Conservation (phyloP, 30 jellyfish, hydroid and myxozoan genomes). For the Clytia hemisphaerica region DNA sequence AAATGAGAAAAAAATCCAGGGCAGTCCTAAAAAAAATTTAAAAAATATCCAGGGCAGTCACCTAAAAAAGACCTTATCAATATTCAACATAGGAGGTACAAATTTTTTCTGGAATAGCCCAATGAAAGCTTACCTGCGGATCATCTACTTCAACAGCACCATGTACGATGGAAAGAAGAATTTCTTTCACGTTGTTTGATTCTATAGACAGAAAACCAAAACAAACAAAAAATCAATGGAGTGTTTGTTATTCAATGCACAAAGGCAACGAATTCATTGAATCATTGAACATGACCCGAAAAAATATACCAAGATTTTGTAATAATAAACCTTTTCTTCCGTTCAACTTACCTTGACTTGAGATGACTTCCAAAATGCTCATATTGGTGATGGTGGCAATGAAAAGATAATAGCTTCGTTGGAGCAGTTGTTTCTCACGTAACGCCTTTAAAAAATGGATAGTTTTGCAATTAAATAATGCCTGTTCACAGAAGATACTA, state of each 20-base stretch:
- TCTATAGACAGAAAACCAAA: constrained; percentile 22
- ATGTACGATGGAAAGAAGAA: constrained; percentile 63
- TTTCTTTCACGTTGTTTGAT: constrained; percentile 45
- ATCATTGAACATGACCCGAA: not conserved
- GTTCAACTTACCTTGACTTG: constrained; percentile 53
- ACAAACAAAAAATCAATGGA: not conserved
- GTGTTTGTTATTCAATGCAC: too few relatives aligned
- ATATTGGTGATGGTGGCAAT: constrained; percentile 69
- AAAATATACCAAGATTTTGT: not conserved
- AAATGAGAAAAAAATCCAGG: too few relatives aligned
- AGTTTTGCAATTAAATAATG: not conserved
- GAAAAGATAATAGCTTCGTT: constrained; percentile 78
- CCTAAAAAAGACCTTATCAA: too few relatives aligned
- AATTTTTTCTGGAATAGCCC: too few relatives aligned
- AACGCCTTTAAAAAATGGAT: constrained; percentile 49
- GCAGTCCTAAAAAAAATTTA: too few relatives aligned
- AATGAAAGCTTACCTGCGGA: constrained; percentile 79
- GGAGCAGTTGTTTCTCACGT: constrained; percentile 70
- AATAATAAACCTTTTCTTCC: not conserved
- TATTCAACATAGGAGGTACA: too few relatives aligned
- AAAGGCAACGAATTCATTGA: not conserved
- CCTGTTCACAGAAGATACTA: too few relatives aligned
- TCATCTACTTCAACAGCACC: constrained; percentile 87
- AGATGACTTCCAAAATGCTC: constrained; percentile 49
- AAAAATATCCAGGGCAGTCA: too few relatives aligned